Percentiles rank a stretch among this genome's conserved stretches.
These are phyloP conservation scores for Gavia stellata DNA, from an alignment of 2,113 vertebrate genomes.

Conservation along the genomic window DNA sequence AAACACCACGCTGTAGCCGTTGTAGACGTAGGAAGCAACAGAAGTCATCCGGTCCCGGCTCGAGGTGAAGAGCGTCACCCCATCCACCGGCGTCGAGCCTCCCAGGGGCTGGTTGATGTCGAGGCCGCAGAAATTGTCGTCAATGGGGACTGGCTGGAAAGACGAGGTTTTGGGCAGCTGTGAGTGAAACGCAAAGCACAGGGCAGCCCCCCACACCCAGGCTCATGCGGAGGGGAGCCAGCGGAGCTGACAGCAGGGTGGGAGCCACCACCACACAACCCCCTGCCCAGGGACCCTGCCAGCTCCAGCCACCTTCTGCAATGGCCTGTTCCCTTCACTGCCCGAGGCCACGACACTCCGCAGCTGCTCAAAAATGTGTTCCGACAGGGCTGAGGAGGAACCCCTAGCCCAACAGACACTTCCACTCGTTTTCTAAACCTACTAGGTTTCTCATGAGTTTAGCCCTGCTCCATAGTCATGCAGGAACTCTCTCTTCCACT, in stretches of 20 bases:
- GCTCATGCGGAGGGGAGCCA: not conserved
- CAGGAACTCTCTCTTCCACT: not conserved
- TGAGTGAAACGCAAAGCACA: not conserved
- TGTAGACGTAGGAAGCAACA: slow-evolving; percentile 95
- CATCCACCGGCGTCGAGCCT: slow-evolving; percentile 89
- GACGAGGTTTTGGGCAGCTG: not conserved
- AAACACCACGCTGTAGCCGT: slow-evolving; percentile 93
- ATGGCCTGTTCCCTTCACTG: too few species aligned
- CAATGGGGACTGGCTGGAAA: slow-evolving; percentile 93
- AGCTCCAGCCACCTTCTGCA: not conserved
- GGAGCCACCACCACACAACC: accelerated
- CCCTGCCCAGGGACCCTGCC: not conserved
- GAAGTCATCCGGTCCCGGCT: slow-evolving; percentile 93
- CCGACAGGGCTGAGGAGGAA: not conserved
- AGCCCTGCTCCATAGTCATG: not conserved
- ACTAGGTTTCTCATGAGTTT: not conserved
- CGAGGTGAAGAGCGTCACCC: slow-evolving; percentile 88
- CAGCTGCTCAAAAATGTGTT: not conserved
- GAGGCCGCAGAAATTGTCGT: slow-evolving; percentile 96
- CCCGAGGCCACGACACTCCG: not conserved
- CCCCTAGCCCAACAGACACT: not conserved
- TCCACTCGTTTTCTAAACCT: not conserved
- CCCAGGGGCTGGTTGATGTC: slow-evolving; percentile 99
- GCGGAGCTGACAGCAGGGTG: accelerated
- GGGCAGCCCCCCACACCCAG: not conserved